These are phyloP conservation scores for Euproctis similis DNA, from an alignment of 2,888 invertebrate species.

Conservation along the genomic window DNA sequence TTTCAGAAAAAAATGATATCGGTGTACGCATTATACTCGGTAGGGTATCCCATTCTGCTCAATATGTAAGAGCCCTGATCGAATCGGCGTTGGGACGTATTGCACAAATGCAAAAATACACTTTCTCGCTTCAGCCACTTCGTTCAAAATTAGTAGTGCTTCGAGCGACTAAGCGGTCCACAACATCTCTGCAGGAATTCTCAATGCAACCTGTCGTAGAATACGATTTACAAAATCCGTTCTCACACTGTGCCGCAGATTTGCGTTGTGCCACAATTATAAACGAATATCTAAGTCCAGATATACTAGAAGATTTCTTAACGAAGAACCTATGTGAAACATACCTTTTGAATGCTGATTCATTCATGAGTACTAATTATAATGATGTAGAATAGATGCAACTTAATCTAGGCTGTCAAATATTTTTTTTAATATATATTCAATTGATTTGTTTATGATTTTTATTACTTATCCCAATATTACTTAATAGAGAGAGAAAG, in stretches of 20 bases:
- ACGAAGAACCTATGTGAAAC: slow-evolving; percentile 31
- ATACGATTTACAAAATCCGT: slow-evolving; percentile 22
- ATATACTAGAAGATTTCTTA: slow-evolving; percentile 23
- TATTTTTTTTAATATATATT: no score
- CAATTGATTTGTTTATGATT: no score
- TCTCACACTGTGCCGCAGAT: slow-evolving; percentile 25
- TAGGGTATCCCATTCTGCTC: slow-evolving; percentile 27
- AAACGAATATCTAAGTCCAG: slow-evolving; percentile 26
- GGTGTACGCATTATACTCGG: slow-evolving; percentile 27
- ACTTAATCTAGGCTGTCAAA: no score
- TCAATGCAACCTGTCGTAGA: slow-evolving; percentile 12
- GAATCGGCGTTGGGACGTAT: slow-evolving; percentile 30
- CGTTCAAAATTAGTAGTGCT: slow-evolving; percentile 27
- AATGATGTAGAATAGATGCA: not conserved
- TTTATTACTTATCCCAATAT: no score
- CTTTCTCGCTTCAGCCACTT: slow-evolving; percentile 12
- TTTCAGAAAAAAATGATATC: slow-evolving; percentile 31
- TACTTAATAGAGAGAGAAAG: no score
- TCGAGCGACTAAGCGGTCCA: slow-evolving; percentile 17
- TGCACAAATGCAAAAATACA: slow-evolving; percentile 17
- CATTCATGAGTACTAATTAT: not conserved
- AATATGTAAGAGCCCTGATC: slow-evolving; percentile 34
- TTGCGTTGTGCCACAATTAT: slow-evolving; percentile 29
- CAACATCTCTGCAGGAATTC: slow-evolving; percentile 6
- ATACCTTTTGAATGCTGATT: slow-evolving; percentile 3